Conservation (phyloP, 2,888 invertebrate species). For the Criorhina ranunculi region DNA sequence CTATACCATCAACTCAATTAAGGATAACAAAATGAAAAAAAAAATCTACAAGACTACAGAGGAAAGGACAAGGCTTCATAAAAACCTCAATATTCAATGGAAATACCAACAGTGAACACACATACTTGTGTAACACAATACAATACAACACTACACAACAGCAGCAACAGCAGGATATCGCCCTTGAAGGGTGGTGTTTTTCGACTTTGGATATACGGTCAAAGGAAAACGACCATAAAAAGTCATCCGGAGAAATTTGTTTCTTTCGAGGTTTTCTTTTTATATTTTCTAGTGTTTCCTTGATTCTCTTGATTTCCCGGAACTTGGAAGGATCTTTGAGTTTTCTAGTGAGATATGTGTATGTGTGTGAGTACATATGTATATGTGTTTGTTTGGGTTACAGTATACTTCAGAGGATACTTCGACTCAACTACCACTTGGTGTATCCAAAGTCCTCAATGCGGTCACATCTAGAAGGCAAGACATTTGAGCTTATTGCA, state of each 20-base stretch:
- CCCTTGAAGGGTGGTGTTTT: background rate
- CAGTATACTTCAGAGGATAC: background rate
- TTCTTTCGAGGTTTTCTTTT: background rate
- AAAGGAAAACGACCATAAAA: slow-evolving; percentile 24
- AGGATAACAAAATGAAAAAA: slow-evolving; percentile 13
- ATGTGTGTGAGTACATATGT: background rate
- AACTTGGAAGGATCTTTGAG: background rate
- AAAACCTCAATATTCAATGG: slow-evolving; percentile 10
- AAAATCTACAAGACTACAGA: background rate
- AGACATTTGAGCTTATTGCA: slow-evolving; percentile 1
- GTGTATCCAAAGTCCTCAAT: slow-evolving; percentile 4
- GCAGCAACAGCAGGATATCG: background rate
- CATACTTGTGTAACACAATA: slow-evolving; percentile 13
- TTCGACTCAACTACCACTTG: slow-evolving; percentile 20
- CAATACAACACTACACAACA: background rate
- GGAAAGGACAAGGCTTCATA: slow-evolving; percentile 12
- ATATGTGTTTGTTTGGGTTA: background rate
- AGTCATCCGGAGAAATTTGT: slow-evolving; percentile 26
- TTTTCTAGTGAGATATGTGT: background rate
- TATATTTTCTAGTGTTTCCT: background rate
- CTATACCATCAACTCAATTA: slow-evolving; percentile 39
- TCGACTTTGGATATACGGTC: slow-evolving; percentile 17
- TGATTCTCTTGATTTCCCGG: background rate
- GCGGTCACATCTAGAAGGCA: slow-evolving; percentile 30
- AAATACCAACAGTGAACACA: slow-evolving; percentile 18